phyloP scores from a whole-genome alignment of 2,113 vertebrate species.

The Promerops cafer region DNA sequence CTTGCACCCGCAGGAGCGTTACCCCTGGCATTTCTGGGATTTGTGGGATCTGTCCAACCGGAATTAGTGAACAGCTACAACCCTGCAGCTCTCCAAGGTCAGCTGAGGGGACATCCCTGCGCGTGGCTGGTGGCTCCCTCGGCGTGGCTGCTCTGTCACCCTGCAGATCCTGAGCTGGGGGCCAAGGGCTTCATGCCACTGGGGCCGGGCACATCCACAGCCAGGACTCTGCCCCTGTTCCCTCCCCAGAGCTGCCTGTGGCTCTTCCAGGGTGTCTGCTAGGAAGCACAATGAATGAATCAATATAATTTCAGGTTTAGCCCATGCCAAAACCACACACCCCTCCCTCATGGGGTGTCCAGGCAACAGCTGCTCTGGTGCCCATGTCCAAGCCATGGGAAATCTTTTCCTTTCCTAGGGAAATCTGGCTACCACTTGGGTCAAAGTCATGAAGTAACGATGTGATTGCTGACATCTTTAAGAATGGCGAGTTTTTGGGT shows the following conservation, averaged over 20 bases:
- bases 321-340: neutral
- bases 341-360: fast-evolving
- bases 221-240: neutral
- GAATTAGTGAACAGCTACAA: neutral
- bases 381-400: neutral
- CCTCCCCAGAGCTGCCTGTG: neutral
- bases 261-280: neutral
- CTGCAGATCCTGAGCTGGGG: fast-evolving
- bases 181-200: neutral
- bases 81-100: neutral
- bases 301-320: neutral
- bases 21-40: neutral
- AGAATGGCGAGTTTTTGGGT: neutral
- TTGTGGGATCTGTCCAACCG: neutral
- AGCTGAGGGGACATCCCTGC: neutral
- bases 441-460: neutral
- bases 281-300: neutral
- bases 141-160: neutral
- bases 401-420: neutral
- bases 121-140: fast-evolving
- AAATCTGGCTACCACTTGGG: neutral
- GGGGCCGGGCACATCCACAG: fast-evolving
- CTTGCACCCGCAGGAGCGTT: fast-evolving
- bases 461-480: neutral
- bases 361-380: neutral